Conservation (phyloP, 2,888 invertebrate species). For the Mimumesa dahlbomi region DNA sequence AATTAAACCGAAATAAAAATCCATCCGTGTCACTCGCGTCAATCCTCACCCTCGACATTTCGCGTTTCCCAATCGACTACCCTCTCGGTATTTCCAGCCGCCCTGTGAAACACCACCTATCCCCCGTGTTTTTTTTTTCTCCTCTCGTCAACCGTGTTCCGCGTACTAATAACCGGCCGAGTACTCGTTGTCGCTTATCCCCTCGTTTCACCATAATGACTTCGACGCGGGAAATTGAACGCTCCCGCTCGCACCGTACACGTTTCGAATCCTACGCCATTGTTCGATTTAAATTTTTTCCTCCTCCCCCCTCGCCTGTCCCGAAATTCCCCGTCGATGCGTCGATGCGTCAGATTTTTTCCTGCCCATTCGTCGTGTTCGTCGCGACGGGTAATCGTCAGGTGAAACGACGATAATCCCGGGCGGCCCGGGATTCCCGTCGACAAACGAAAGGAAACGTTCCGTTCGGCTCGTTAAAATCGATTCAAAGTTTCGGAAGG, state of each 20-base stretch:
- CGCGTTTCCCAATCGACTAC: slow-evolving; percentile 45
- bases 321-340: background rate
- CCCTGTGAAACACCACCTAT: slow-evolving; percentile 22
- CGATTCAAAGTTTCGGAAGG: too few relatives aligned
- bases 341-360: background rate
- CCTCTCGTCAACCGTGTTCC: slow-evolving; percentile 53
- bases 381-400: too few relatives aligned
- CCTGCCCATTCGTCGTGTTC: too few relatives aligned
- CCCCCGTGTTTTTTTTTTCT: slow-evolving; percentile 51
- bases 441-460: too few relatives aligned
- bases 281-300: too few relatives aligned
- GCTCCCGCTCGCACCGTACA: too few relatives aligned
- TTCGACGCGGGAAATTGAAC: too few relatives aligned
- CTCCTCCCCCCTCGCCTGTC: too few relatives aligned
- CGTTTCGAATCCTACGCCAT: too few relatives aligned
- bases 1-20: slow-evolving; percentile 78
- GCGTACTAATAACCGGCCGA: slow-evolving; percentile 67
- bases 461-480: background rate
- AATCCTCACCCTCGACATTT: slow-evolving; percentile 57
- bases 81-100: slow-evolving; percentile 37
- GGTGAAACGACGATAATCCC: too few relatives aligned
- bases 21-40: slow-evolving; percentile 66
- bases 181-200: slow-evolving; percentile 51
- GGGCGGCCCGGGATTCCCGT: too few relatives aligned
- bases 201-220: slow-evolving; percentile 37